Base-by-base conservation (phyloP, 2,797 vertebrate species). In the Tachyglossus aculeatus region DNA sequence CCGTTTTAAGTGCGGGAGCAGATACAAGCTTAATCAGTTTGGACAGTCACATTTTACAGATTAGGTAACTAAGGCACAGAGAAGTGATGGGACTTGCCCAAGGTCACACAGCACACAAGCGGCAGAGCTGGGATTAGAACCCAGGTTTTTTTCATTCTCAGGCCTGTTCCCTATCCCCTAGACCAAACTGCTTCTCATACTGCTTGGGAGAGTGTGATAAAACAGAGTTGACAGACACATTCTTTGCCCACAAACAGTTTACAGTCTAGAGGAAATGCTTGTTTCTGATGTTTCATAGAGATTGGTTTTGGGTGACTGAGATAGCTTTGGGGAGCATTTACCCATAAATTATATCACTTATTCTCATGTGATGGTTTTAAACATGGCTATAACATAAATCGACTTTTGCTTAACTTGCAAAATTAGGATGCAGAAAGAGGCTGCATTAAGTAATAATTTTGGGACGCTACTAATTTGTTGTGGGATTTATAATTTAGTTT, bases 381-480 rank as follows among this genome's bases (percentile, higher is more conserved):
- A 66, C 5, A 64, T 10, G 9, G 62, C 52, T 22, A 9, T 15
- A 67, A 70, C 70, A 41, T 60, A 2, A 11, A 67, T 48, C 10
- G 57, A 52, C 38, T 52, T 59, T 58, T 59, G 22, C 18, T 31
- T 51, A 36, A 29, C 4, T 80, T 74, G n/a, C 33, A 80, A 82
- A 83, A 84, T 66, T 67, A 41, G 13, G 40, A 48, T 48, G 55
- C 12, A 37, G 43, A 54, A 67, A 32, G 27, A 25, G 1, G 2
- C 0, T 63, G 2, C 32, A 2, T 60, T 68, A 40, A 84, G 16
- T 54, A 60, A 63, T 78, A 75, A 50, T 63, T 73, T 82, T 38
- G 24, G 11, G 41, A 82, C 67, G 12, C 37, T 70, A 50, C 34
- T 78, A 31, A 71, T 77, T 84, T 83, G 2, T 77, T 82, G 18